phyloP scores from a whole-genome alignment of 2,888 invertebrate species.

The Drosophila maculinotata region DNA sequence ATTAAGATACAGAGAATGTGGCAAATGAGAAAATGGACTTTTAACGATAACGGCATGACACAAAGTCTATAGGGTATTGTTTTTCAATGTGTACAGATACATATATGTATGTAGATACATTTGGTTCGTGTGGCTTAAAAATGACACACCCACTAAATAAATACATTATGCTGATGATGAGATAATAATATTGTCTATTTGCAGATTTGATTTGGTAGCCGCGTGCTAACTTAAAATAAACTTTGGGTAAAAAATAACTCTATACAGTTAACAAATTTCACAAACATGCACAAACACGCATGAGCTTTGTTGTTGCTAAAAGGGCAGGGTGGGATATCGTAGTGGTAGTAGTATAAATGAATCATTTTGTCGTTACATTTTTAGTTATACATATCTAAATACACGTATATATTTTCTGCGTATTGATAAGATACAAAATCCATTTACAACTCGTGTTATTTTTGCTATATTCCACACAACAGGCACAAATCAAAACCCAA shows the following conservation, averaged over 20 bases:
- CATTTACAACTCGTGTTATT: conserved; percentile 26
- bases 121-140: conserved; percentile 18
- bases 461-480: conserved; percentile 8
- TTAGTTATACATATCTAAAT: neutral
- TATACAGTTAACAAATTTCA: conserved; percentile 37
- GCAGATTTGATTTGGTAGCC: conserved; percentile 68
- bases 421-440: conserved; percentile 36
- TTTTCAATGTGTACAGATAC: neutral
- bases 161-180: conserved; percentile 54
- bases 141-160: conserved; percentile 53
- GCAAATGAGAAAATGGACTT: conserved; percentile 43
- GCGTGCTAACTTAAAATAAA: conserved; percentile 61
- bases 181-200: conserved; percentile 78
- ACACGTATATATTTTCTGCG: conserved; percentile 22
- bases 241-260: conserved; percentile 59
- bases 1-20: conserved; percentile 61
- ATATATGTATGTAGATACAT: neutral
- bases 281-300: conserved; percentile 8
- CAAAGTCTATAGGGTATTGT: conserved; percentile 13
- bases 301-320: conserved; percentile 34
- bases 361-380: conserved; percentile 49
- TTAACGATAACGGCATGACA: conserved; percentile 43
- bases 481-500: conserved; percentile 81
- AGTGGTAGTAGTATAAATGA: conserved; percentile 37
- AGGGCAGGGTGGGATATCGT: neutral